Evolutionary conservation across 2,888 invertebrate genomes (phyloP), one percentile per base, ranked within the genome.

Genomic region (Rhingia rostrata): DNA sequence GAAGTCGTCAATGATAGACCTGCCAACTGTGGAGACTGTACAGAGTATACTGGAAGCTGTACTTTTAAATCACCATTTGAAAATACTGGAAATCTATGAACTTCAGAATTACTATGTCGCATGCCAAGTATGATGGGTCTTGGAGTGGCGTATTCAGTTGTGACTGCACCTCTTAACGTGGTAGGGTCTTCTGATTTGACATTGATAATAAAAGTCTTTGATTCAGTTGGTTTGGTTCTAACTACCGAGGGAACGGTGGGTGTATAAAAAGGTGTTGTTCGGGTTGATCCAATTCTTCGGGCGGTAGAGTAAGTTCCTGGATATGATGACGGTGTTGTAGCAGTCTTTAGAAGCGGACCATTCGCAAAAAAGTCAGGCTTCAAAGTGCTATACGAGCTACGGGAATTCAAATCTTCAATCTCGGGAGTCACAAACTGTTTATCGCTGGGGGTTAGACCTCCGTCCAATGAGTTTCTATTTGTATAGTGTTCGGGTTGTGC

Each of bases 231-330:
- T 63, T 89, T 90, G 3, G 87, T 81, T 60, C 89, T 90, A 4
- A 81, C 47, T 1, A 91, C 84, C 2, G 90, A 88, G 7, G 91
- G 91, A 35, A 92, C 89, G 0, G 92, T 92, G 30, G 92, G 92
- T 3, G 92, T 92, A 64, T 92, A 92, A 86, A 89, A 92, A 1
- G 92, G 91, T 0, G 92, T 91, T 3, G 90, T 88, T 22, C 90
- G 88, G 22, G 90, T 90, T 0, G 89, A 87, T 32, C 91, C 91
- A 7, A 91, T 61, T 6, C 89, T 88, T 14, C 91, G 87, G 0
- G 89, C 91, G 0, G 91, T 91, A 4, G 91, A 88, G 30, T 91
- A 90, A 4, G 89, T 89, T 33, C 89, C 90, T 5, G 87, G 78
- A 47, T 88, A 89, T 43, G 79, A 64, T 6, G 86, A 74, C 14